These are phyloP conservation scores for Todiramphus chloris DNA, from an alignment of 2,113 vertebrate species.

Conservation along the genomic window DNA sequence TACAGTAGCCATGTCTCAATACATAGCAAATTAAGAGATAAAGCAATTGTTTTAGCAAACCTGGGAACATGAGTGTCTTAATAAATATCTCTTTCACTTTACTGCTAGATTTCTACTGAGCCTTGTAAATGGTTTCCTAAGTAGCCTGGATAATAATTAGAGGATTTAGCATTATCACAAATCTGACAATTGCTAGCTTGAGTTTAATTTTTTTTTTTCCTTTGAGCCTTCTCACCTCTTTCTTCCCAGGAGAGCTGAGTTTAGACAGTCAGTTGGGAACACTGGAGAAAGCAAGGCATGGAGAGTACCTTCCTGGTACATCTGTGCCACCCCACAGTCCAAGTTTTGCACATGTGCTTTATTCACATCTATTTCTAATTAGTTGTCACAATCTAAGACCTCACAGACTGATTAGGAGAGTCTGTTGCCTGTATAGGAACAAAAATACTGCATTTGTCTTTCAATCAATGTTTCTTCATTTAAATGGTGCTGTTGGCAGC, in stretches of 20 bases:
- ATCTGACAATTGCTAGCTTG: conserved; percentile 11
- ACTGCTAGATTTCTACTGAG: conserved; percentile 41
- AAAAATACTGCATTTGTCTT: background rate
- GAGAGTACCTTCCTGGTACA: background rate
- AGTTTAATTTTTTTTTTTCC: background rate
- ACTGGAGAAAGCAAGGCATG: background rate
- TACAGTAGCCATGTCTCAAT: background rate
- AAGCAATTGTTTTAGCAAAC: conserved; percentile 39
- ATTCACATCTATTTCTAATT: background rate
- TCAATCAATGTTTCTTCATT: background rate
- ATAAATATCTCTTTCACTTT: conserved; percentile 43
- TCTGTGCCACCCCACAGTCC: background rate
- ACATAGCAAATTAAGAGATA: background rate
- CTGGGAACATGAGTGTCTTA: conserved; percentile 15
- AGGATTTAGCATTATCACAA: conserved; percentile 34
- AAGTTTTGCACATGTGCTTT: background rate
- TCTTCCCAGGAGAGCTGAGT: background rate
- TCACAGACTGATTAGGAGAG: background rate
- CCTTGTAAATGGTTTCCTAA: conserved; percentile 49
- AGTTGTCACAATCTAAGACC: background rate
- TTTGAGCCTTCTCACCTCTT: background rate
- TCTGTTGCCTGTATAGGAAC: background rate
- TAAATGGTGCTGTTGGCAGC: background rate
- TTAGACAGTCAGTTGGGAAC: conserved; percentile 22
- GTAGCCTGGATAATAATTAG: background rate